phyloP scores from a whole-genome alignment of 2,888 invertebrate genomes.

The Rhamphomyia laevipes region DNA sequence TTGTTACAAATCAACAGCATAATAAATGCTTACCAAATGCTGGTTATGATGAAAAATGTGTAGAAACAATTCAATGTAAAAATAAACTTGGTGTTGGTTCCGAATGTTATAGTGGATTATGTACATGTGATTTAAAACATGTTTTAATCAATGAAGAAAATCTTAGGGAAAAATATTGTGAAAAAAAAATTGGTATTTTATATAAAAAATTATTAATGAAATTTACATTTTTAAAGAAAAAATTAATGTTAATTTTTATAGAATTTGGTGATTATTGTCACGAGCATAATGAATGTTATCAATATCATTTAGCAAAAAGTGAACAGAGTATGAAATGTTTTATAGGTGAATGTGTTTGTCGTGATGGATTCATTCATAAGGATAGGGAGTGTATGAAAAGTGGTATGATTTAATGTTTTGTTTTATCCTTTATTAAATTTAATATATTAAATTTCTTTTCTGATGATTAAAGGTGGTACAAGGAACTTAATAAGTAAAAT shows the following conservation, averaged over 20 bases:
- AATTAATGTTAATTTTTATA: neutral
- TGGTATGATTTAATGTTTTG: neutral
- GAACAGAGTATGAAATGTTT: slow-evolving; percentile 20
- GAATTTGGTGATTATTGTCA: slow-evolving; percentile 21
- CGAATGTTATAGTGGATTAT: slow-evolving; percentile 16
- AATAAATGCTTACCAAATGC: slow-evolving; percentile 15
- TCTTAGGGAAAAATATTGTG: slow-evolving; percentile 5
- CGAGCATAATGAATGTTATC: slow-evolving; percentile 19
- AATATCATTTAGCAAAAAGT: slow-evolving; percentile 12
- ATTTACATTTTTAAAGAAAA: neutral
- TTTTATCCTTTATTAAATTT: too few relatives aligned
- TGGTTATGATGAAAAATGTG: slow-evolving; percentile 17
- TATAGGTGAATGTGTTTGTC: slow-evolving; percentile 23
- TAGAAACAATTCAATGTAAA: slow-evolving; percentile 19
- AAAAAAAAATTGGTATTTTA: slow-evolving; percentile 13
- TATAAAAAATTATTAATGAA: neutral
- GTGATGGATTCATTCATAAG: slow-evolving; percentile 11
- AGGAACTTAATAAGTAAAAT: too few relatives aligned
- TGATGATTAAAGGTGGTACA: too few relatives aligned
- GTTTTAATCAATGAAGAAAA: slow-evolving; percentile 9
- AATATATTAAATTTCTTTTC: neutral
- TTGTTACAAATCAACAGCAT: slow-evolving; percentile 12
- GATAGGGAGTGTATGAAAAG: slow-evolving; percentile 12
- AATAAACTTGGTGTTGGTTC: slow-evolving; percentile 19
- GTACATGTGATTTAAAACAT: slow-evolving; percentile 20